Percentiles rank a stretch among this genome's conserved stretches.
These are phyloP conservation scores for Drosophila fungiperda DNA, from an alignment of 2,888 invertebrate genomes.

Conservation along the genomic window DNA sequence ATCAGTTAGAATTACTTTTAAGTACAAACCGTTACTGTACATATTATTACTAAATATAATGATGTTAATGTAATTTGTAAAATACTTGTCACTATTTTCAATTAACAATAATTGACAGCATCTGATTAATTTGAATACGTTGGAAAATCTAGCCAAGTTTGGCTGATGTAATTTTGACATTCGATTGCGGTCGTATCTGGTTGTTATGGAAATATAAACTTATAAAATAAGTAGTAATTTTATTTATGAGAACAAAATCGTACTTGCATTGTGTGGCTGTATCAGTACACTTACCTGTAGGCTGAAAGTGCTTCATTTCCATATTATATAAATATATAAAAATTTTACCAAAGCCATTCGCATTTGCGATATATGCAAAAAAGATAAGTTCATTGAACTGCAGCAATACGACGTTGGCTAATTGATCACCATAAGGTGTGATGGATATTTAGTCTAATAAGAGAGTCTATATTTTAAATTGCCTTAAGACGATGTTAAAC, in stretches of 20 bases:
- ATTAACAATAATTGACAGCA: conserved; percentile 1
- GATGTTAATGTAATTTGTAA: neutral
- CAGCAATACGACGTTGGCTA: neutral
- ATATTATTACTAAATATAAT: neutral
- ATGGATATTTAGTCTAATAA: neutral
- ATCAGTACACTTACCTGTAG: neutral
- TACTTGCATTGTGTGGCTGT: neutral
- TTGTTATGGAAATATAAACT: conserved; percentile 4
- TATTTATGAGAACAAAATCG: neutral
- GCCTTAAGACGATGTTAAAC: neutral
- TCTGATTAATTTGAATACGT: conserved; percentile 15
- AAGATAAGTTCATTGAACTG: conserved; percentile 44
- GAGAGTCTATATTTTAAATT: neutral
- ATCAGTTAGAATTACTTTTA: neutral
- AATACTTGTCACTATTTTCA: neutral
- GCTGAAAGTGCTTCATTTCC: neutral
- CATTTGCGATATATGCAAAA: conserved; percentile 38
- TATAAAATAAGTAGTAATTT: conserved; percentile 5
- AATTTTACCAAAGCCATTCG: neutral
- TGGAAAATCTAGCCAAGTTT: conserved; percentile 1
- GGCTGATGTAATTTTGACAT: conserved; percentile 46
- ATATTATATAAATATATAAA: neutral
- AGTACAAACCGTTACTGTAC: neutral
- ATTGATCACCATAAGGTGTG: neutral
- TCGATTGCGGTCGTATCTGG: conserved; percentile 33